Evolutionary conservation across 2,797 vertebrate species (phyloP).

Genomic region (Gallinago solitaria): DNA sequence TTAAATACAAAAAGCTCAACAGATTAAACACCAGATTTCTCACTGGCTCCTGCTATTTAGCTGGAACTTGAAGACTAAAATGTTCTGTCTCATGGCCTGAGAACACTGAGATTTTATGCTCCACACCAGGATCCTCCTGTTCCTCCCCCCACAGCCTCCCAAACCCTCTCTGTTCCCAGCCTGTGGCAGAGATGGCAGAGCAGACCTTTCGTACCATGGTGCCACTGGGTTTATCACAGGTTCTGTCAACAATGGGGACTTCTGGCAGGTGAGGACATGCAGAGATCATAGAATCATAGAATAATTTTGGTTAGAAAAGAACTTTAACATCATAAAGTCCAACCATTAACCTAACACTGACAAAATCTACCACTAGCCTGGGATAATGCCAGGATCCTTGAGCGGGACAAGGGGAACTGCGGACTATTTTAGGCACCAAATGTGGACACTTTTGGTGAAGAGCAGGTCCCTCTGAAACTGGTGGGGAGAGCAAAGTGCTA

Average conservation of each 20-base stretch:
- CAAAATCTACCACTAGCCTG: neutral
- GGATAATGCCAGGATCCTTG: neutral
- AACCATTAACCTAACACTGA: neutral
- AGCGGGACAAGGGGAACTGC: neutral
- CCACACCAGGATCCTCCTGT: neutral
- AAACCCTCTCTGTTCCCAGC: accelerated
- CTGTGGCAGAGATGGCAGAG: neutral
- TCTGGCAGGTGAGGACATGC: neutral
- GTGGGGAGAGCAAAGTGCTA: neutral
- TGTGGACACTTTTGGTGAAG: neutral
- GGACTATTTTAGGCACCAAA: neutral
- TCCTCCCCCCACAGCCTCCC: neutral
- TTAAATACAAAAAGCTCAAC: neutral
- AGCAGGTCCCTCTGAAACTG: neutral
- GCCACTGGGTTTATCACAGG: neutral
- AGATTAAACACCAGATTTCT: neutral
- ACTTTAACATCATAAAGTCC: neutral
- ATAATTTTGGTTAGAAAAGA: neutral
- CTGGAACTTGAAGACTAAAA: neutral
- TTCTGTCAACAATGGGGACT: neutral
- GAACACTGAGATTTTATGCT: neutral
- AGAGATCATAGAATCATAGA: neutral
- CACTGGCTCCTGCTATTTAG: neutral
- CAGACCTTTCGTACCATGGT: neutral
- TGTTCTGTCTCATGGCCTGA: neutral